Evolutionary conservation across 2,113 vertebrate genomes (phyloP), one percentile per base, ranked within the genome.

Genomic region (Nannobrachium achirus): DNA sequence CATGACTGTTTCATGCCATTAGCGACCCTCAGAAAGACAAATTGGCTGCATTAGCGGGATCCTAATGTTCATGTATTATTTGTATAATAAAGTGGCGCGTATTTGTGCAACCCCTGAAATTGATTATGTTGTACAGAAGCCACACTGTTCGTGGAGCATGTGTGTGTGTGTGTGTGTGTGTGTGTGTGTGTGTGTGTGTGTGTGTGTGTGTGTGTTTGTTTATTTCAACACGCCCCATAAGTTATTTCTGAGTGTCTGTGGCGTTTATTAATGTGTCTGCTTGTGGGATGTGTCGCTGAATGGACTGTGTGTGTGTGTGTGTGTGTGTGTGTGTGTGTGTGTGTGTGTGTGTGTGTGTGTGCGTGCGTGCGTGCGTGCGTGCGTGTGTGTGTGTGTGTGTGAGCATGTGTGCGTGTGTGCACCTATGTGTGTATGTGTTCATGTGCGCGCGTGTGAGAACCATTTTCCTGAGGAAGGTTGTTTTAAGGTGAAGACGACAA

Each of bases 51-150:
- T 92, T 93, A 91, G 77, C 73, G 76, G 76, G 76, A 50, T 61
- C 84, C 82, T 83, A 88, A 89, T 88, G 74, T 84, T 91, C 79
- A 92, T 91, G 91, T 88, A 88, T 93, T 93, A 91, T 90, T 88
- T 85, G 77, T 66, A 81, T 90, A 90, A 90, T 84, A 81, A 90
- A 88, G 81, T 81, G 81, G 70, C 80, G 78, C 63, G 57, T 82
- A 78, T 81, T 84, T 85, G 74, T 71, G 60, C 63, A 33, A 79
- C 68, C 60, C 73, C 62, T 85, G 76, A 74, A 90, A 88, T 88
- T 86, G 77, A 89, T 89, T 86, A 74, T 39, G 71, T 80, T 72
- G 71, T 75, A 76, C 66, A 69, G 70, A n/a, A n/a, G n/a, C n/a
- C 42, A 13, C 57, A 60, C 57, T n/a, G 53, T 73, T 84, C 51